These are phyloP conservation scores for Drosophila niveifrons DNA, from an alignment of 2,888 invertebrate genomes.

Conservation along the genomic window DNA sequence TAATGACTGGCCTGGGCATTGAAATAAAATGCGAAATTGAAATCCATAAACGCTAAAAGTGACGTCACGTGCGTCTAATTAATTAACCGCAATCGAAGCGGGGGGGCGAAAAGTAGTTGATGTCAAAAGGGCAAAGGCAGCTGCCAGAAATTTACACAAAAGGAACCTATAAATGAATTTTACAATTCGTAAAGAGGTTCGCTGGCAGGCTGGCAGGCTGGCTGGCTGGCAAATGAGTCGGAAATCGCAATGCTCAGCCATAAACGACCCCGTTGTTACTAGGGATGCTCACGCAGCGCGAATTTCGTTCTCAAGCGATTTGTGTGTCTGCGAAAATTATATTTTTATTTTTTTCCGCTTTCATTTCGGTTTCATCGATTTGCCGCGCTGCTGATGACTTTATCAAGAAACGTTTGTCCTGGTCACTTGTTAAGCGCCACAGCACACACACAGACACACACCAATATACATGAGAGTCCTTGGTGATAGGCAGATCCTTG, in stretches of 20 bases:
- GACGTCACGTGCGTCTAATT: conserved; percentile 71
- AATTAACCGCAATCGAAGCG: conserved; percentile 44
- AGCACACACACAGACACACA: conserved; percentile 21
- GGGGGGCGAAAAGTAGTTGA: background rate
- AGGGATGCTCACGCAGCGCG: conserved; percentile 1
- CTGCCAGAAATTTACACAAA: conserved; percentile 31
- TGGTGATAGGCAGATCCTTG: conserved; percentile 19
- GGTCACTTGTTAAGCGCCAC: conserved; percentile 57
- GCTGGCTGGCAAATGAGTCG: conserved; percentile 57
- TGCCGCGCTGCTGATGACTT: conserved; percentile 62
- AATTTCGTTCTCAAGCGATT: conserved; percentile 27
- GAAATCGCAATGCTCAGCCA: conserved; percentile 45
- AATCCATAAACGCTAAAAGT: conserved; percentile 40
- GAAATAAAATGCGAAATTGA: conserved; percentile 55
- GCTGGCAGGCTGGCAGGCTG: conserved; percentile 13
- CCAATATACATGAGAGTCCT: conserved; percentile 5
- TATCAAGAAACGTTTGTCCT: conserved; percentile 59
- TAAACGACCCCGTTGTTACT: conserved; percentile 19
- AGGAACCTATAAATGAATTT: conserved; percentile 55
- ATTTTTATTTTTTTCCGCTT: conserved; percentile 34
- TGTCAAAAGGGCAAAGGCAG: conserved; percentile 15
- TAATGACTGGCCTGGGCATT: conserved; percentile 7
- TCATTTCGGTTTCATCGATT: conserved; percentile 71
- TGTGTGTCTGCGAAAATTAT: conserved; percentile 32
- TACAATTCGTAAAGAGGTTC: conserved; percentile 39